Base-by-base conservation (phyloP, 2,888 invertebrate genomes). In the Argynnis bischoffii region DNA sequence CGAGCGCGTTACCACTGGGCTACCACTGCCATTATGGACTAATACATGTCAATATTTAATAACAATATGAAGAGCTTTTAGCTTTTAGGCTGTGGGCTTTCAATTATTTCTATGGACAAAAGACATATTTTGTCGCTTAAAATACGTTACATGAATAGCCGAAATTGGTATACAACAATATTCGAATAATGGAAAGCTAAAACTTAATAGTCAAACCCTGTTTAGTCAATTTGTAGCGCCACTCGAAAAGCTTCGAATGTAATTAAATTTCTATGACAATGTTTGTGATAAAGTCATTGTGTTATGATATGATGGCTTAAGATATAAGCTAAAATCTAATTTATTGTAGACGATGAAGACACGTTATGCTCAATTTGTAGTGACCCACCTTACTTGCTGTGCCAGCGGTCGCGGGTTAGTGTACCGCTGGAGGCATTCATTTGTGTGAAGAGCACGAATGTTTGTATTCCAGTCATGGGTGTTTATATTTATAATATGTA, bases 151-250 rank as follows among this genome's bases (percentile, higher is more conserved):
- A 47, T 5, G 57, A 59, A 59, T 26, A 48, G n/a, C 26, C 26
- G 15, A 56, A 18, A 14, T 11, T 56, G 6, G 14, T 14, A 6
- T 41, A 47, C 11, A 59, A 48, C 47, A 61, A 35, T 51, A 47
- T 57, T 13, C 8, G 47, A 57, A 57, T 57, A 61, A 53, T 61
- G 55, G 31, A 57, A 35, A 46, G 21, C 26, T n/a, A 48, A 50
- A 60, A 60, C 55, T 63, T 63, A 55, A 54, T 63, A 63, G 51
- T 59, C 63, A 55, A 63, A 66, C 46, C 31, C 41, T 56, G 65
- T 66, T 69, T 50, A 57, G 55, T 55, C 63, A 64, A 66, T 69
- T 69, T 69, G 69, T 64, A 63, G 60, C 63, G 63, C 63, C 31
- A 46, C 48, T 66, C 35, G 59, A 18, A 35, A 35, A 15, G 35